phyloP scores from a whole-genome alignment of 1,140 invertebrate genomes.

The Heliconius nattereri region DNA sequence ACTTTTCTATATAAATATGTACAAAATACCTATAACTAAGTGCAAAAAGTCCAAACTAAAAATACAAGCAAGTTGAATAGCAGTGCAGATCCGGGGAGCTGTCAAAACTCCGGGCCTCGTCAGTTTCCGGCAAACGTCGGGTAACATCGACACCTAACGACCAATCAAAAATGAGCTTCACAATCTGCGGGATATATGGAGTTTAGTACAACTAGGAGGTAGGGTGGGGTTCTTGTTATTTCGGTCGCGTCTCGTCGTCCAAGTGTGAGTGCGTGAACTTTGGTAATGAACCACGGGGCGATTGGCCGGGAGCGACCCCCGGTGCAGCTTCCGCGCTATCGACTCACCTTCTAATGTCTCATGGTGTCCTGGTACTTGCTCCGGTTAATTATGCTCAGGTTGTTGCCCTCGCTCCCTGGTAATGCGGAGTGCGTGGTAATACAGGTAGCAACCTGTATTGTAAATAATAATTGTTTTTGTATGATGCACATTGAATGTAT shows the following conservation, averaged over 20 bases:
- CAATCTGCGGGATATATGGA: constrained; percentile 20
- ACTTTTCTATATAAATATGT: constrained; percentile 9
- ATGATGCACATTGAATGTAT: neutral
- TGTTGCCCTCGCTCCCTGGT: constrained; percentile 24
- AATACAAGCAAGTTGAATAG: neutral
- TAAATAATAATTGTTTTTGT: neutral
- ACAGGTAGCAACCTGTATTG: neutral
- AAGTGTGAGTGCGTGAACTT: constrained; percentile 75
- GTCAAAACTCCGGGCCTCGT: constrained; percentile 64
- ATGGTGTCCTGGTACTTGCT: constrained; percentile 50
- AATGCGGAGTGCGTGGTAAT: too few relatives aligned
- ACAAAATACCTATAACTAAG: constrained; percentile 1
- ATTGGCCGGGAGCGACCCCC: constrained; percentile 57
- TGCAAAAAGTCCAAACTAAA: constrained; percentile 21
- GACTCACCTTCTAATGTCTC: constrained; percentile 38
- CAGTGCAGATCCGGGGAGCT: constrained; percentile 64
- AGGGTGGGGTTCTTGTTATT: constrained; percentile 45
- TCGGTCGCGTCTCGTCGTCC: neutral
- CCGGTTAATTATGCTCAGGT: constrained; percentile 35
- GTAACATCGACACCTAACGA: constrained; percentile 51
- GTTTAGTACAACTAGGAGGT: constrained; percentile 23
- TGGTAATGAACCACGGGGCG: constrained; percentile 76
- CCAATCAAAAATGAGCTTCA: constrained; percentile 53
- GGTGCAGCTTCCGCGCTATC: constrained; percentile 57
- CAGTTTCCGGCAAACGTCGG: constrained; percentile 58